These are phyloP conservation scores for Athene noctua DNA, from an alignment of 2,113 vertebrate genomes.

Conservation along the genomic window DNA sequence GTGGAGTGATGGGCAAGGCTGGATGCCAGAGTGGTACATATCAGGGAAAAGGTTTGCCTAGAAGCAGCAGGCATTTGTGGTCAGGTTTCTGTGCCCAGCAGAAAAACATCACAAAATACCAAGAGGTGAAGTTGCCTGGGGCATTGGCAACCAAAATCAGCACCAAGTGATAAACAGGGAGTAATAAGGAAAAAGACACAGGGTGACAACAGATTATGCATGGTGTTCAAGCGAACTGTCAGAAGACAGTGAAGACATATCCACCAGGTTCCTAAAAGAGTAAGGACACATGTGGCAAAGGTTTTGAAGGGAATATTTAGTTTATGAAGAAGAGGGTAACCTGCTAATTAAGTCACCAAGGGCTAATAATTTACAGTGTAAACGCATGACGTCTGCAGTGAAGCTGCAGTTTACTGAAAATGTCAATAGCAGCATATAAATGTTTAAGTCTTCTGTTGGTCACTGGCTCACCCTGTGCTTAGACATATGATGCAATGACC, in stretches of 20 bases:
- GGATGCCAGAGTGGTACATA: accelerated
- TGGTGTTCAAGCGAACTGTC: not conserved
- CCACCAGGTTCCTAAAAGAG: not conserved
- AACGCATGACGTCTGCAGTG: not conserved
- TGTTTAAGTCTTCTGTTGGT: not conserved
- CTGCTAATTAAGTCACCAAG: not conserved
- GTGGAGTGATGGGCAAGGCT: accelerated
- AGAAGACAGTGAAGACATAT: not conserved
- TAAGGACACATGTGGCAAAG: not conserved
- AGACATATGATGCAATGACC: not conserved
- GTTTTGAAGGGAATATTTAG: not conserved
- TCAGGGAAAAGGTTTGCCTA: not conserved
- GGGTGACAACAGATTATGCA: not conserved
- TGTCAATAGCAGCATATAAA: not conserved
- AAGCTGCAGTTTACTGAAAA: not conserved
- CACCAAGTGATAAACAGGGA: not conserved
- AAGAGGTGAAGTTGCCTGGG: not conserved
- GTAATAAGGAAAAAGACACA: not conserved
- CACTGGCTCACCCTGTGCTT: not conserved
- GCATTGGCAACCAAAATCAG: not conserved
- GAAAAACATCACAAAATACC: not conserved
- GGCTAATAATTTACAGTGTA: not conserved
- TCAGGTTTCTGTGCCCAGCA: not conserved
- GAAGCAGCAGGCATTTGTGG: not conserved
- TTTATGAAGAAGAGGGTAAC: not conserved